phyloP scores from a whole-genome alignment of 2,888 invertebrate species.

The Lypha dubia region DNA sequence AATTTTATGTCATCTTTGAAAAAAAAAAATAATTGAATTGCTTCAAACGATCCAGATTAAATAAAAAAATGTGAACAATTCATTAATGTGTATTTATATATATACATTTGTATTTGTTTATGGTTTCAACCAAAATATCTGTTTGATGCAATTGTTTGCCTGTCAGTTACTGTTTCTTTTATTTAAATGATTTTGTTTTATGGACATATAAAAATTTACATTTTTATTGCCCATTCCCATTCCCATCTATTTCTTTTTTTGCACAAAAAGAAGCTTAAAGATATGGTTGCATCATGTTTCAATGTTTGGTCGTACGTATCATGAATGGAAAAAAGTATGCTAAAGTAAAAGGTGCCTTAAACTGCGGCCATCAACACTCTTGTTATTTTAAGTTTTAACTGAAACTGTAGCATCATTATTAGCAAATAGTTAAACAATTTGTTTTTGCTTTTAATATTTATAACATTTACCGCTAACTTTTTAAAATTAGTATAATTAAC shows the following conservation, averaged over 20 bases:
- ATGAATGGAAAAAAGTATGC: constrained; percentile 38
- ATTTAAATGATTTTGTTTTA: constrained; percentile 2
- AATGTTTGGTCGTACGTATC: too few relatives aligned
- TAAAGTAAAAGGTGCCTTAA: constrained; percentile 35
- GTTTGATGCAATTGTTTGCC: not conserved
- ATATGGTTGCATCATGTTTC: constrained; percentile 44
- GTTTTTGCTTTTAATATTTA: not conserved
- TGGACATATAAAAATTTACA: not conserved
- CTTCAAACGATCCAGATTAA: not conserved
- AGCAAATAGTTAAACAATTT: constrained; percentile 1
- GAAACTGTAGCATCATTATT: constrained; percentile 27
- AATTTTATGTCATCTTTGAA: too few relatives aligned
- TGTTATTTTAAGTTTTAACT: constrained; percentile 2
- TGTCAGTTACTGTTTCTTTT: not conserved
- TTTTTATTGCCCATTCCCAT: not conserved
- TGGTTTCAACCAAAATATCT: not conserved
- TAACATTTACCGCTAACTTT: constrained; percentile 38
- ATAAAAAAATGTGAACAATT: not conserved
- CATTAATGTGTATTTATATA: not conserved
- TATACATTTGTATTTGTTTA: not conserved
- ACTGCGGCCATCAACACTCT: constrained; percentile 25
- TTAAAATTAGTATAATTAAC: constrained; percentile 38
- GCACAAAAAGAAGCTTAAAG: constrained; percentile 2
- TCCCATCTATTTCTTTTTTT: not conserved
- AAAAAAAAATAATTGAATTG: too few relatives aligned